Base-by-base conservation (phyloP, 2,113 vertebrate genomes). In the Etheostoma spectabile region DNA sequence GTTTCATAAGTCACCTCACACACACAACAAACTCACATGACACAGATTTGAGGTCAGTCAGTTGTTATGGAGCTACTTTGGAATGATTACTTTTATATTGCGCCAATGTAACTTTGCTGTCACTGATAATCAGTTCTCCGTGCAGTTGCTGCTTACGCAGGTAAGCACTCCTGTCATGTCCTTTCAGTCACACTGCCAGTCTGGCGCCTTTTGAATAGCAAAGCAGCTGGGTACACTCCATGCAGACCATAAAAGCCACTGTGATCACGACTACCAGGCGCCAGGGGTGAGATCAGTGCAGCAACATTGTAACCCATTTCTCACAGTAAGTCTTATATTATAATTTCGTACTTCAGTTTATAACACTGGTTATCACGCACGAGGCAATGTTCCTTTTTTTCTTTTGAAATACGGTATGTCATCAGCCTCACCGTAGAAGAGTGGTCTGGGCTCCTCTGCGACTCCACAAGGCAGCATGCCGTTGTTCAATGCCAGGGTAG, bases 381-480 rank as follows among this genome's bases (percentile, higher is more conserved):
- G 8, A 6, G 79, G 27, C 51, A 49, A 57, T 61, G 86, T 87
- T 89, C 68, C 72, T 45, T 69, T 85, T 72, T 82, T 79, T 74
- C 21, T 79, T 70, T 59, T 84, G 72, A 75, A 74, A 76, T 18
- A 68, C 21, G 1, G 66, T 70, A 30, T 71, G 61, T 77, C 60
- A 13, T 64, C 56, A 48, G 80, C 24, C 93, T 94, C 89, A 96
- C 95, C 95, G 85, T 95, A 93, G 90, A 95, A 95, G 65, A 95
- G 92, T 89, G 70, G 93, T 93, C 93, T 93, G 78, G 93, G 95
- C 91, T 96, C 94, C 66, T 93, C 88, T 53, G 79, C 82, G 33
- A 93, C 90, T 55, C 95, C 93, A 78, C 91, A 95, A 86, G 94
- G 93, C 89, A 95, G 92, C 95, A 95, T 95, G 86, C 87, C 93